phyloP scores from a whole-genome alignment of 2,797 vertebrate species.

The Enteromius anoplus region DNA sequence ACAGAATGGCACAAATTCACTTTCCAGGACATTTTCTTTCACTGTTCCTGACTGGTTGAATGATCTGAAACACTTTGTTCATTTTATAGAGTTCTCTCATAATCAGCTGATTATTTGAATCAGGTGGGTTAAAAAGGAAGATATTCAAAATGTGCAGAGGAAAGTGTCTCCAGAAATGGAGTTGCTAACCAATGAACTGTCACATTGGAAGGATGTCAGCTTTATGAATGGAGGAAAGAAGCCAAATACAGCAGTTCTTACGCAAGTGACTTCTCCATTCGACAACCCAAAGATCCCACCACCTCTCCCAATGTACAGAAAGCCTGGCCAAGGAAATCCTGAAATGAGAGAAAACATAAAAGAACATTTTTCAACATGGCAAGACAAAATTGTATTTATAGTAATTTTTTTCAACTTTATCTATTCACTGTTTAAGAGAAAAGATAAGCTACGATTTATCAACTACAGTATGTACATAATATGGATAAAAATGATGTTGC shows the following conservation, averaged over 20 bases:
- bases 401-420: not conserved
- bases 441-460: not conserved
- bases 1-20: not conserved
- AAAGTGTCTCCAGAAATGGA: not conserved
- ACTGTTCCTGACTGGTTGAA: not conserved
- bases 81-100: not conserved
- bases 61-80: not conserved
- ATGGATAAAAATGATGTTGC: not conserved
- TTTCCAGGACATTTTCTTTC: not conserved
- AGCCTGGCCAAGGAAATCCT: constrained; percentile 97
- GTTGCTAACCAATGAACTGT: not conserved
- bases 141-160: not conserved
- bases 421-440: not conserved
- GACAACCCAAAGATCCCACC: constrained; percentile 93
- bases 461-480: not conserved
- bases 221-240: not conserved
- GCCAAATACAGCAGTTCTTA: constrained; percentile 74
- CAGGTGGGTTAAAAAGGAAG: not conserved
- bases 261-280: constrained; percentile 89
- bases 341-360: constrained; percentile 53
- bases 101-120: not conserved
- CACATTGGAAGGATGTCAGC: not conserved
- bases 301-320: constrained; percentile 93
- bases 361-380: not conserved
- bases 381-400: constrained; percentile 13